phyloP scores from a whole-genome alignment of 2,797 vertebrate genomes.

The Anguilla megastoma region DNA sequence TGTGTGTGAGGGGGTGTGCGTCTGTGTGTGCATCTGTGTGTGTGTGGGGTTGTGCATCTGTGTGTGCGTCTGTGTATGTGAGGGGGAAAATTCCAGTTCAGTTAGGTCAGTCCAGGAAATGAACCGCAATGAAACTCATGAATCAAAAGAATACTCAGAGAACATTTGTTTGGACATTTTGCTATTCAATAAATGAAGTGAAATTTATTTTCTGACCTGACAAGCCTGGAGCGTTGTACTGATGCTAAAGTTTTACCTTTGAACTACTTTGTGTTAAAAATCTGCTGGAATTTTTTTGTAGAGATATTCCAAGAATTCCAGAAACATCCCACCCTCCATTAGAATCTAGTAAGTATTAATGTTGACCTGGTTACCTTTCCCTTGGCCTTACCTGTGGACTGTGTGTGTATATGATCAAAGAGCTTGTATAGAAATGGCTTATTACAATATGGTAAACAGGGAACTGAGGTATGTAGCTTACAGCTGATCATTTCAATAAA shows the following conservation, averaged over 20 bases:
- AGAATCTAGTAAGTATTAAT: constrained; percentile 91
- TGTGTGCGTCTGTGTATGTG: not conserved
- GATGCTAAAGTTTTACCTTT: not conserved
- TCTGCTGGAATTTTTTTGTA: constrained; percentile 50
- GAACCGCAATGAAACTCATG: not conserved
- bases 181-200: not conserved
- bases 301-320: constrained; percentile 99
- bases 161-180: not conserved
- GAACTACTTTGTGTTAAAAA: not conserved
- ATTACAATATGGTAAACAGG: no score
- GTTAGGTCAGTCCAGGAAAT: not conserved
- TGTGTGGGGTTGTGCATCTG: not conserved
- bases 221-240: constrained; percentile 6
- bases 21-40: not conserved
- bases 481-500: no score
- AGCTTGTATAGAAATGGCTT: no score
- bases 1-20: not conserved
- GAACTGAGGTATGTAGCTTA: no score
- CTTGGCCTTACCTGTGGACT: constrained; percentile 27
- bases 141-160: not conserved
- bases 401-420: not conserved
- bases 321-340: constrained; percentile 97
- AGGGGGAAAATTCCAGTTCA: no score
- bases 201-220: not conserved
- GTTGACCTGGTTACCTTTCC: not conserved